phyloP scores from a whole-genome alignment of 1,140 invertebrate genomes.

The Papilio machaon region DNA sequence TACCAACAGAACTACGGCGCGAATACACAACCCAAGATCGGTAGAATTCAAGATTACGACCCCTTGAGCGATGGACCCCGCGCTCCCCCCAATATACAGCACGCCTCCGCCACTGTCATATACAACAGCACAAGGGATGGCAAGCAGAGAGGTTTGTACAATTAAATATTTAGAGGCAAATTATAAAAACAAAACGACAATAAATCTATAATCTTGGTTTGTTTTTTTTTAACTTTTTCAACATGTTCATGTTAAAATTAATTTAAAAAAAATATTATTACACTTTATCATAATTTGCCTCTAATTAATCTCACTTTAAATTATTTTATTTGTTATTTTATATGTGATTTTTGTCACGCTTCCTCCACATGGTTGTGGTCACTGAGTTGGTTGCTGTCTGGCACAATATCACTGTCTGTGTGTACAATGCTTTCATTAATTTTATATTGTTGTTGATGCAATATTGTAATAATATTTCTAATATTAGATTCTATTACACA shows the following conservation, averaged over 20 bases:
- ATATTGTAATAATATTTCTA: neutral
- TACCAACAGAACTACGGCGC: constrained; percentile 62
- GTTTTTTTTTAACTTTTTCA: too few relatives aligned
- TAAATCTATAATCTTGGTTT: neutral
- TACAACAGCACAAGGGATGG: constrained; percentile 85
- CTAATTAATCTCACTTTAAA: neutral
- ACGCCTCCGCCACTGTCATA: constrained; percentile 90
- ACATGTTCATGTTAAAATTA: too few relatives aligned
- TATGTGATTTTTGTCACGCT: neutral
- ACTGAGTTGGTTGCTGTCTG: neutral
- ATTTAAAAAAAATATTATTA: too few relatives aligned
- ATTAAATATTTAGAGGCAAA: neutral
- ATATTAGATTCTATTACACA: constrained; percentile 4
- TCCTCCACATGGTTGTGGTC: neutral
- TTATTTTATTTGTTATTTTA: neutral
- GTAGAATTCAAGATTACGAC: constrained; percentile 91
- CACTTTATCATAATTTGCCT: neutral
- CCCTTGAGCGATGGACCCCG: constrained; percentile 88
- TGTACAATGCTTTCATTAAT: constrained; percentile 6
- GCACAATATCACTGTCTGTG: neutral
- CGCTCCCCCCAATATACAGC: constrained; percentile 87
- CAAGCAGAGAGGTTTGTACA: constrained; percentile 65
- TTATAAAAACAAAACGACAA: neutral
- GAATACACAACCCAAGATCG: constrained; percentile 76
- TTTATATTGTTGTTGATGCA: neutral